phyloP scores from a whole-genome alignment of 2,888 invertebrate genomes.

The Onchidella celtica region DNA sequence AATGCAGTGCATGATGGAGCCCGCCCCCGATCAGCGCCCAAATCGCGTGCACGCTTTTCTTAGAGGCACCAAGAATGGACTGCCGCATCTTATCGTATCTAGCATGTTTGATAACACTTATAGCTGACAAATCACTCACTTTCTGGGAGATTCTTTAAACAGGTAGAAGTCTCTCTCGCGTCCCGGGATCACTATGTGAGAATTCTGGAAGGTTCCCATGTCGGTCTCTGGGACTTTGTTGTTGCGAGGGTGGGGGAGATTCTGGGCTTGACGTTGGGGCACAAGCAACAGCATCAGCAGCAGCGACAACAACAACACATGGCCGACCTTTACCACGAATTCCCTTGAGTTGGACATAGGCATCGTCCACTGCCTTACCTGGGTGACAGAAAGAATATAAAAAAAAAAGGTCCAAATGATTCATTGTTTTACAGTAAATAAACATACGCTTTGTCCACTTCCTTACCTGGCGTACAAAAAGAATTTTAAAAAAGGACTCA shows the following conservation, averaged over 20 bases:
- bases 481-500: no score
- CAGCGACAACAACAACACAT: slow-evolving; percentile 29
- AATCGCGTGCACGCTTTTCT: no score
- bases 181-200: slow-evolving; percentile 39
- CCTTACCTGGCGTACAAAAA: no score
- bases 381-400: background rate
- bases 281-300: slow-evolving; percentile 41
- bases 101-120: background rate
- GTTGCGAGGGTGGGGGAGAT: slow-evolving; percentile 1
- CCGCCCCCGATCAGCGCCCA: no score
- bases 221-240: slow-evolving; percentile 17
- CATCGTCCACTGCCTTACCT: slow-evolving; percentile 44
- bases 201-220: slow-evolving; percentile 25
- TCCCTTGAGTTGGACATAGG: slow-evolving; percentile 25
- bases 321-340: slow-evolving; percentile 31
- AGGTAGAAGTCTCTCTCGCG: slow-evolving; percentile 35
- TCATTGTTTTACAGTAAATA: no score
- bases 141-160: slow-evolving; percentile 28
- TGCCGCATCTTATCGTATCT: no score
- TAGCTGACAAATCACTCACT: slow-evolving; percentile 20
- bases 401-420: no score
- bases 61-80: no score
- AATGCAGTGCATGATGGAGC: no score
- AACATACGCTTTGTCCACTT: no score
- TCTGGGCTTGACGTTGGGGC: slow-evolving; percentile 37